These are phyloP conservation scores for Austrofundulus limnaeus DNA, from an alignment of 2,113 vertebrate genomes.

Conservation along the genomic window DNA sequence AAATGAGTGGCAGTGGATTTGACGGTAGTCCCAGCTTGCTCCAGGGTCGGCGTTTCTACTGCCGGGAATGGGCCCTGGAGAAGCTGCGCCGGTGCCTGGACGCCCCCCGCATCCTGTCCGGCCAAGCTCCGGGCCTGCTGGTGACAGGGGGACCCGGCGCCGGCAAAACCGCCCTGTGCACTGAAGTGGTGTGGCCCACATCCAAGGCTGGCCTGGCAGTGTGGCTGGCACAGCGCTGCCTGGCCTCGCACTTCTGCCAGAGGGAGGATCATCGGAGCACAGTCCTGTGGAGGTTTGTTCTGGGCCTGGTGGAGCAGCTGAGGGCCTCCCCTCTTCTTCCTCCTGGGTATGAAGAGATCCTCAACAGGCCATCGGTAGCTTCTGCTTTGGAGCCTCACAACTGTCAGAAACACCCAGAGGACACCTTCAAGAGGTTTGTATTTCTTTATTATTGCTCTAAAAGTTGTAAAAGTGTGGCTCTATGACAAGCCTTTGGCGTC, in stretches of 20 bases:
- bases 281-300: constrained; percentile 75
- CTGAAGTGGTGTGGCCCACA: constrained; percentile 76
- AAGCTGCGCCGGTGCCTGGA: constrained; percentile 79
- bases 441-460: neutral
- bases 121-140: constrained; percentile 67
- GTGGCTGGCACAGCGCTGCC: constrained; percentile 71
- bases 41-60: constrained; percentile 78
- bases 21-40: constrained; percentile 68
- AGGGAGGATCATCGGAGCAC: constrained; percentile 73
- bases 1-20: constrained; percentile 65
- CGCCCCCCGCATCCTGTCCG: constrained; percentile 37
- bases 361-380: constrained; percentile 51
- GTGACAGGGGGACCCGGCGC: constrained; percentile 79
- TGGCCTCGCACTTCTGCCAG: constrained; percentile 83
- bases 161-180: constrained; percentile 81
- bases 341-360: constrained; percentile 60
- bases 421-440: constrained; percentile 82
- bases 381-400: constrained; percentile 63
- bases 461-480: neutral
- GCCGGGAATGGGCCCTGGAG: constrained; percentile 84
- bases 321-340: constrained; percentile 68
- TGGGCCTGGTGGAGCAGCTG: constrained; percentile 80
- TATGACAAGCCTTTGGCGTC: neutral
- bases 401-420: constrained; percentile 76
- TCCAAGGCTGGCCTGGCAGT: constrained; percentile 64